phyloP scores from a whole-genome alignment of 1,140 invertebrate species.

The Orchestia grillus region DNA sequence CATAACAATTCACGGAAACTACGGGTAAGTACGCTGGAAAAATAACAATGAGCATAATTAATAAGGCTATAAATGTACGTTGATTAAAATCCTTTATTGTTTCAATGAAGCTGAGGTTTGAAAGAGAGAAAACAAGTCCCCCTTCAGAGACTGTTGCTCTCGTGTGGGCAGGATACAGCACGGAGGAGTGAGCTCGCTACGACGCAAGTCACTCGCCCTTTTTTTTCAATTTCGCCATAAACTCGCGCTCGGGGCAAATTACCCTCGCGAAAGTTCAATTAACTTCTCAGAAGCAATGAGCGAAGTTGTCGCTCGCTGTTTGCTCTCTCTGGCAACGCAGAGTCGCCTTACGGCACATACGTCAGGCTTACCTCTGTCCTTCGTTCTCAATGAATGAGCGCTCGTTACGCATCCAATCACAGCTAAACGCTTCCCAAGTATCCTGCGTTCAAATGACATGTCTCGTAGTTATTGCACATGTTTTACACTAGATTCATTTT shows the following conservation, averaged over 20 bases:
- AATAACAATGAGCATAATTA: too few relatives aligned
- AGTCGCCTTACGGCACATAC: neutral
- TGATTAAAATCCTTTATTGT: too few relatives aligned
- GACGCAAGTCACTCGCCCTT: neutral
- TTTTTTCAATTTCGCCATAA: conserved; percentile 21
- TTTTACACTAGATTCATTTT: neutral
- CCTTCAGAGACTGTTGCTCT: too few relatives aligned
- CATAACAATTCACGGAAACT: too few relatives aligned
- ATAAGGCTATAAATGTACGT: too few relatives aligned
- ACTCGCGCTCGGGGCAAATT: conserved; percentile 35
- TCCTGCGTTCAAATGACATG: neutral
- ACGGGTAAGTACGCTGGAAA: too few relatives aligned
- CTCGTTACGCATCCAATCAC: neutral
- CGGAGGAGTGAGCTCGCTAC: neutral
- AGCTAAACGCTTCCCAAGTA: neutral
- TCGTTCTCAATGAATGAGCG: neutral
- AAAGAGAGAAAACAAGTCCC: neutral
- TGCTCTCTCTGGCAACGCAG: neutral
- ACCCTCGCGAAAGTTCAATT: conserved; percentile 32
- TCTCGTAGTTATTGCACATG: neutral
- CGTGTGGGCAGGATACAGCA: neutral
- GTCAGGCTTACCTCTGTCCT: neutral
- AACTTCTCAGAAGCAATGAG: conserved; percentile 55
- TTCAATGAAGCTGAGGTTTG: neutral
- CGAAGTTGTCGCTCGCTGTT: conserved; percentile 6